Percentiles rank a stretch among this genome's conserved stretches.
These are phyloP conservation scores for Sarcophilus harrisii DNA, from an alignment of 2,797 vertebrate species.

Conservation along the genomic window DNA sequence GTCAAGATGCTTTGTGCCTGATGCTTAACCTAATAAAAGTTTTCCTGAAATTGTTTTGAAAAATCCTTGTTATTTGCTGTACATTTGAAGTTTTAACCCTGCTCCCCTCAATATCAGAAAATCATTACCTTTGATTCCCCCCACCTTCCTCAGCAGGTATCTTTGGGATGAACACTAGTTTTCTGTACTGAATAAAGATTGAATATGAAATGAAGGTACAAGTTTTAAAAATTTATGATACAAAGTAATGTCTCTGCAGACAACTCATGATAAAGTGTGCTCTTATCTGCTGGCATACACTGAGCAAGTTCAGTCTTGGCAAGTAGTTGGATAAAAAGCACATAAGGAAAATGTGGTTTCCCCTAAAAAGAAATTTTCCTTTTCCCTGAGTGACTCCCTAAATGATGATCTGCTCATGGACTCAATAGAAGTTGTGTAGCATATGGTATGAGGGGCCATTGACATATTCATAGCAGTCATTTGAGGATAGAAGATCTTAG, in stretches of 20 bases:
- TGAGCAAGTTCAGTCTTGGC: conserved; percentile 54
- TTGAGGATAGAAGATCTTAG: not conserved
- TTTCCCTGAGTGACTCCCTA: not conserved
- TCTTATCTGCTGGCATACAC: conserved; percentile 52
- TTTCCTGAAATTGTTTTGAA: not conserved
- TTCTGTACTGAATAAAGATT: conserved; percentile 36
- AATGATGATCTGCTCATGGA: conserved; percentile 1
- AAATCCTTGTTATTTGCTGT: not conserved
- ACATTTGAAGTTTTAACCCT: not conserved
- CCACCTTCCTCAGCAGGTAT: not conserved
- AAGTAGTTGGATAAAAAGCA: not conserved
- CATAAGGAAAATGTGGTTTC: conserved; percentile 37
- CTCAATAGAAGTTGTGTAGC: not conserved
- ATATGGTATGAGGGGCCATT: not conserved
- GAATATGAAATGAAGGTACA: not conserved
- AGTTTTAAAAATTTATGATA: conserved; percentile 5
- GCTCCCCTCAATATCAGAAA: conserved; percentile 34
- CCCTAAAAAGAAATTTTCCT: not conserved
- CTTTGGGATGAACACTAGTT: conserved; percentile 50
- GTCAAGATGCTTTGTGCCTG: conserved; percentile 5
- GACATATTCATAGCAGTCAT: not conserved
- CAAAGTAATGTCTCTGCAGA: not conserved
- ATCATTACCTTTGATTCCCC: conserved; percentile 37
- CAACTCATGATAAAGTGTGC: not conserved
- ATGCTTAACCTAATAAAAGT: not conserved